Conservation (phyloP, 2,888 invertebrate genomes). For the Platycnemis pennipes region DNA sequence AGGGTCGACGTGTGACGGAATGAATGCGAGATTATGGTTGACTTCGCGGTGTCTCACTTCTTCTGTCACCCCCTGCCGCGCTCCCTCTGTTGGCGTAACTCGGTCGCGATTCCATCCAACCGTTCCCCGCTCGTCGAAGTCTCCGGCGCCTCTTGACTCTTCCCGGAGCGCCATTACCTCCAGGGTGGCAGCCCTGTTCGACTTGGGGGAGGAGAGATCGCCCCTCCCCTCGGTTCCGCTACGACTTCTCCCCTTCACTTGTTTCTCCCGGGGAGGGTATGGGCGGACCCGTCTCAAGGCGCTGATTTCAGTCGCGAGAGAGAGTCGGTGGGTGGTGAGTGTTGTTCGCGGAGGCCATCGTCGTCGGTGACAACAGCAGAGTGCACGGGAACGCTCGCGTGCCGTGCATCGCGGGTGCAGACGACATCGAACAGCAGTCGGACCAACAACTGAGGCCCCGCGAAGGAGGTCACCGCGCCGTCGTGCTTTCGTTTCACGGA, state of each 20-base stretch:
- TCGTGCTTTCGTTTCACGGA: neutral
- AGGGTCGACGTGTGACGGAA: too few relatives aligned
- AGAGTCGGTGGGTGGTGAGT: constrained; percentile 22
- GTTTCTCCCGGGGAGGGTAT: neutral
- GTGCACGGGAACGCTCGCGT: neutral
- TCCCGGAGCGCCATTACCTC: neutral
- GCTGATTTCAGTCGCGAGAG: constrained; percentile 45
- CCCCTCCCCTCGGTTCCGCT: neutral
- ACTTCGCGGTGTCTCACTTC: too few relatives aligned
- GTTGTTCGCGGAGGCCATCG: neutral
- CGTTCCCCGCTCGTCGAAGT: neutral
- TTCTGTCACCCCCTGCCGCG: too few relatives aligned
- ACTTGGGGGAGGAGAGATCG: constrained; percentile 21
- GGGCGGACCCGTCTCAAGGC: constrained; percentile 24
- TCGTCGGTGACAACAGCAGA: too few relatives aligned
- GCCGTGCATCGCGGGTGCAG: neutral
- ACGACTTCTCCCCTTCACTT: constrained; percentile 39
- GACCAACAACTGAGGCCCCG: neutral
- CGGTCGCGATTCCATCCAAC: neutral
- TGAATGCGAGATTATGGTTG: too few relatives aligned
- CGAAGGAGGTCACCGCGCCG: neutral
- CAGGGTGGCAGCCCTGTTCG: neutral
- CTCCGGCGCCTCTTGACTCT: neutral
- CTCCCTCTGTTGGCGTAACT: too few relatives aligned
- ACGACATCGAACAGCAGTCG: neutral